phyloP scores from a whole-genome alignment of 2,113 vertebrate species.

The Protobothrops mucrosquamatus region DNA sequence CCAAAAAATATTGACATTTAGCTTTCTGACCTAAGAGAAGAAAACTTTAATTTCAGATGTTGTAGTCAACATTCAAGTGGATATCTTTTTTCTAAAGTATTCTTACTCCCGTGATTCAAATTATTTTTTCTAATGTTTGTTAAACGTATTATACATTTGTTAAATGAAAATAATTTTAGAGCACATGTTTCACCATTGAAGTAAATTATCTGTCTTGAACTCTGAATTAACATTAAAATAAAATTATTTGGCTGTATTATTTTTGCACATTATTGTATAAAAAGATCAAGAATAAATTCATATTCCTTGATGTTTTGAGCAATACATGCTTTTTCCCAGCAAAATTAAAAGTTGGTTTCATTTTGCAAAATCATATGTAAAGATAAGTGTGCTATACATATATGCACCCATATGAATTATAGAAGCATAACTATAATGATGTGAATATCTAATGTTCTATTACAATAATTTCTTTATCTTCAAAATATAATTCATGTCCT shows the following conservation, averaged over 20 bases:
- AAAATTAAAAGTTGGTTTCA: neutral
- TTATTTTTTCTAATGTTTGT: neutral
- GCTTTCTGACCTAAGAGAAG: conserved; percentile 33
- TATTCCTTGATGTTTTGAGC: neutral
- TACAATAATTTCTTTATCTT: neutral
- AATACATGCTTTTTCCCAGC: neutral
- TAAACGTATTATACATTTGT: neutral
- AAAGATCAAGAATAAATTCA: neutral
- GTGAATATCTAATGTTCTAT: neutral
- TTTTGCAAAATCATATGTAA: neutral
- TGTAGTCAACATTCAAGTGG: neutral
- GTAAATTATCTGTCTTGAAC: neutral
- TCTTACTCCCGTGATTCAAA: neutral
- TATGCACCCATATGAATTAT: neutral
- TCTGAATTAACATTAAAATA: neutral
- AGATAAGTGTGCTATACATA: neutral
- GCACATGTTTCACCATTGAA: neutral
- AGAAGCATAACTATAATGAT: neutral
- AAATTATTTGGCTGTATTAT: neutral
- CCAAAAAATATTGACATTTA: conserved; percentile 18
- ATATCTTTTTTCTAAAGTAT: neutral
- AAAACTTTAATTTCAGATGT: neutral
- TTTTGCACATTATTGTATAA: neutral
- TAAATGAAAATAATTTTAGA: neutral
- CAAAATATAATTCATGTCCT: neutral